These are phyloP conservation scores for Andrena dorsata DNA, from an alignment of 2,888 invertebrate genomes.

Conservation along the genomic window DNA sequence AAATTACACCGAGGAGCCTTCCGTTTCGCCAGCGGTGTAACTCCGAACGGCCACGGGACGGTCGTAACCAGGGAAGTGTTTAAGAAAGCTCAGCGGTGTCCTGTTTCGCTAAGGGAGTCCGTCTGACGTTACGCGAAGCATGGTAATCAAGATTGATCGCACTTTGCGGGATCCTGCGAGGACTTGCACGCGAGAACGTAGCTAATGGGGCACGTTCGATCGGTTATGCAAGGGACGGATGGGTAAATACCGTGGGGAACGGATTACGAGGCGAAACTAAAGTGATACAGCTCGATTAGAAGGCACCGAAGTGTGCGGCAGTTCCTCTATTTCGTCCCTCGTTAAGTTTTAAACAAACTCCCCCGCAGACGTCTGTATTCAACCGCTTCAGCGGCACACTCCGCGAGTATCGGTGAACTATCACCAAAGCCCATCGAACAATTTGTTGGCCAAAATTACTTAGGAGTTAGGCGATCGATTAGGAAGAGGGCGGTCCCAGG, in stretches of 20 bases:
- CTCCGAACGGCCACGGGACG: background rate
- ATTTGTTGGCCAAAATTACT: conserved; percentile 15
- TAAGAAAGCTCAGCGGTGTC: background rate
- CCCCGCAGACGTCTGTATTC: no score
- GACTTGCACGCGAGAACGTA: conserved; percentile 21
- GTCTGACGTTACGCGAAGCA: conserved; percentile 11
- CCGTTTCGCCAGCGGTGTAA: background rate
- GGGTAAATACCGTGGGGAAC: background rate
- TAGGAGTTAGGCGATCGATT: conserved; percentile 34
- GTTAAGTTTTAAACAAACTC: no score
- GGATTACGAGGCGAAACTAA: no score
- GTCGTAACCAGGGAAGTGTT: background rate
- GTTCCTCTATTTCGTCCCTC: no score
- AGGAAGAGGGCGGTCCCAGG: background rate
- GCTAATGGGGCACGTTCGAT: conserved; percentile 12
- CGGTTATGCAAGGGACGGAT: conserved; percentile 17
- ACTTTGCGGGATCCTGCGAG: background rate
- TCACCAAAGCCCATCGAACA: background rate
- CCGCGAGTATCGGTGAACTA: background rate
- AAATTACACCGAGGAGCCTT: background rate
- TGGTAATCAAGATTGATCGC: conserved; percentile 12
- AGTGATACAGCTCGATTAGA: no score
- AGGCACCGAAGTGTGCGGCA: no score
- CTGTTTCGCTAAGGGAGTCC: background rate
- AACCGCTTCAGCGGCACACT: background rate